Percentiles rank a stretch among this genome's conserved stretches.
Evolutionary conservation across 2,797 vertebrate species (phyloP).

Genomic region (Leptoclinus maculatus): DNA sequence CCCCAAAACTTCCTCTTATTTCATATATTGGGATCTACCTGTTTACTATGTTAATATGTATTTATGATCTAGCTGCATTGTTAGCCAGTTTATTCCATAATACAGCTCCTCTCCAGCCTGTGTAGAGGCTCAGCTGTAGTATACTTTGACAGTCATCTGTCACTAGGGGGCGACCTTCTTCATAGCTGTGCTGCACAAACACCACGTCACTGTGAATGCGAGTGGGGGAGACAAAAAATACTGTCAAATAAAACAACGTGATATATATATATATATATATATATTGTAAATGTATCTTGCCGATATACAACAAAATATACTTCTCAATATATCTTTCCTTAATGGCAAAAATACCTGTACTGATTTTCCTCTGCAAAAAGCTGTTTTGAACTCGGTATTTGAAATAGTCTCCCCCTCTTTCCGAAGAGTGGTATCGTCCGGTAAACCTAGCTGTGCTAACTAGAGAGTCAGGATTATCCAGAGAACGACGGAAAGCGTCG

Average conservation of each 20-base stretch:
- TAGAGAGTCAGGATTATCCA: slow-evolving; percentile 42
- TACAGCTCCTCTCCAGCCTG: neutral
- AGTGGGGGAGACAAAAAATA: neutral
- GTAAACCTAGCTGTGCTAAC: slow-evolving; percentile 59
- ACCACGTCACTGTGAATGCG: slow-evolving; percentile 54
- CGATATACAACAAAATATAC: accelerated
- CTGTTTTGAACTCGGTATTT: accelerated
- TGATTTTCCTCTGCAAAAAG: accelerated
- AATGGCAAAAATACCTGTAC: accelerated
- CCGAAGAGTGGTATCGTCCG: slow-evolving; percentile 64
- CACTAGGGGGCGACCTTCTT: slow-evolving; percentile 59
- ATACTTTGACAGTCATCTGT: slow-evolving; percentile 58
- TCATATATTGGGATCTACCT: neutral
- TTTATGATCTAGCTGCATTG: neutral
- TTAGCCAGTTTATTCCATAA: neutral
- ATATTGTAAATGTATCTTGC: accelerated
- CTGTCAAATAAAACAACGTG: neutral
- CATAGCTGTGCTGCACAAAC: slow-evolving; percentile 58
- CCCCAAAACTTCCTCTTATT: neutral
- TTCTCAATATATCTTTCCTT: accelerated
- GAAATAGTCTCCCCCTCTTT: accelerated
- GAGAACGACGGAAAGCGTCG: slow-evolving; percentile 33
- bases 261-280: accelerated
- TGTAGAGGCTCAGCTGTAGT: slow-evolving; percentile 4
- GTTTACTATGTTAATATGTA: neutral